phyloP scores from a whole-genome alignment of 2,113 vertebrate genomes.

The Gambusia holbrooki region DNA sequence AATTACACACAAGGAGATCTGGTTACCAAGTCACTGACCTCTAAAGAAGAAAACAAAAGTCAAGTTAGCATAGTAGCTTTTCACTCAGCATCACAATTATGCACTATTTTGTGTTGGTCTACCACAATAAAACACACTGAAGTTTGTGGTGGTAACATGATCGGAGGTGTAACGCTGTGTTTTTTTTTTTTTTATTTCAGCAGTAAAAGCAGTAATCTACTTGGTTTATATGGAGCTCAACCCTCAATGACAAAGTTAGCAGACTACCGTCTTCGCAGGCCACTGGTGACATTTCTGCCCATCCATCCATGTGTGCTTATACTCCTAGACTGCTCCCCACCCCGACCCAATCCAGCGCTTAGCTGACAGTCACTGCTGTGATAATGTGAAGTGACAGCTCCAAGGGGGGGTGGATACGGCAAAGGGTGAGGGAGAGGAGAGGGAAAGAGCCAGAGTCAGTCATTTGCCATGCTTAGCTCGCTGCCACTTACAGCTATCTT shows the following conservation, averaged over 20 bases:
- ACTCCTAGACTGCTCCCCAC: slow-evolving; percentile 47
- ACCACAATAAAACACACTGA: no score
- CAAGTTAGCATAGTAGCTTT: no score
- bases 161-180: slow-evolving; percentile 41
- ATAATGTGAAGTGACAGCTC: slow-evolving; percentile 79
- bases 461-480: slow-evolving; percentile 44
- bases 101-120: no score
- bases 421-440: slow-evolving; percentile 58
- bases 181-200: slow-evolving; percentile 27
- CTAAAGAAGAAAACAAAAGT: no score
- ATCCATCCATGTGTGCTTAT: slow-evolving; percentile 37
- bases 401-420: slow-evolving; percentile 70
- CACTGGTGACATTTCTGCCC: slow-evolving; percentile 64
- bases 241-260: slow-evolving; percentile 61
- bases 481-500: slow-evolving; percentile 63
- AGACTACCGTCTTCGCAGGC: slow-evolving; percentile 60
- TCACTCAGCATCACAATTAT: no score
- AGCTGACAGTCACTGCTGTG: slow-evolving; percentile 65
- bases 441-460: slow-evolving; percentile 42
- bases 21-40: background rate
- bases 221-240: slow-evolving; percentile 30
- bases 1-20: background rate
- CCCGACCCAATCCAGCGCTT: slow-evolving; percentile 48
- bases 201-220: slow-evolving; percentile 26
- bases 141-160: no score